Base-by-base conservation (phyloP, 2,797 vertebrate genomes). In the Siniperca obscura region DNA sequence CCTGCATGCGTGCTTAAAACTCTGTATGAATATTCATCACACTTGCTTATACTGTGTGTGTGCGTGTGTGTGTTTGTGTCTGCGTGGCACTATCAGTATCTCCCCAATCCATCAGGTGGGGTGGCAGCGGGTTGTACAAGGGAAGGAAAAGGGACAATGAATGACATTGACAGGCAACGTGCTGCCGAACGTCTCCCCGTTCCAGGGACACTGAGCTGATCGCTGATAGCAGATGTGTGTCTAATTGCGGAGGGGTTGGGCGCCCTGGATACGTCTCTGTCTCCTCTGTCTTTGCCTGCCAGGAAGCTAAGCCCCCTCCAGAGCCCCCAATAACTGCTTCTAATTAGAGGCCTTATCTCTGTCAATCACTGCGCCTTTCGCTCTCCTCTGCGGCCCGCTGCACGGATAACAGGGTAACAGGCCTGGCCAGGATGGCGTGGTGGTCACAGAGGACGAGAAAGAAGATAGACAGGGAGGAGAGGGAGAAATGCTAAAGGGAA, bases 291-390 rank as follows among this genome's bases (percentile, higher is more conserved):
- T 86, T 84, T 81, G 85, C 76, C 88, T 92, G 91, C 89, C 92
- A 93, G 91, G 88, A 92, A 93, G 86, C 87, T 88, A 89, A 90
- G 83, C 86, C 89, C 87, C 91, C 89, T 88, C 86, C 86, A 89
- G 86, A 90, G 76, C 84, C 81, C 89, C 89, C 90, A 91, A 93
- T 94, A 90, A 92, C 87, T 66, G 86, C 88, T 85, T 92, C 91
- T 94, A 94, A 95, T 95, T 94, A 94, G 91, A 90, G 84, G 86
- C 86, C 93, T 95, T 95, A 95, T 95, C 94, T 91, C 87, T 81
- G 89, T 93, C 92, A 92, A 94, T 95, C 94, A 91, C 86, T 1
- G 38, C 50, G 90, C 87, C 88, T 90, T 90, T 89, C 69, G 46
- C 75, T 86, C 88, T 87, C 78, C 80, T 90, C 85, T 80, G 89